Evolutionary conservation across 2,888 invertebrate species (phyloP), one percentile per base, ranked within the genome.

Genomic region (Mesopsocus fuscifrons): DNA sequence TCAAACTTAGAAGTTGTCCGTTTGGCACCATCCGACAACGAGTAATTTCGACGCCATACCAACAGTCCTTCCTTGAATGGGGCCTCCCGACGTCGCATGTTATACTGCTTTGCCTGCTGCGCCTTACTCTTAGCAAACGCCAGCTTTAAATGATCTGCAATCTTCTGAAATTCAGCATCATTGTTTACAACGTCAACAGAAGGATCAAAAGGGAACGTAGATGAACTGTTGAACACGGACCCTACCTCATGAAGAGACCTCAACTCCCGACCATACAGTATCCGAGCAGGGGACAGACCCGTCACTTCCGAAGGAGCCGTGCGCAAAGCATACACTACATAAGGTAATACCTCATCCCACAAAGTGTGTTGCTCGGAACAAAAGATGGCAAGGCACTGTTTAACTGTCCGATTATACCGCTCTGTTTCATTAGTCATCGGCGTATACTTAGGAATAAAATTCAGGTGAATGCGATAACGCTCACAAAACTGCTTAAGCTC

Each of bases 321-420:
- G 18, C 49, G 45, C 3, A 48, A 17, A 4, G 53, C 51, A 35
- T 48, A 52, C 8, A 44, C 45, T 17, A 54, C 45, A 21, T 52
- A 46, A 1, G 46, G 17, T 0, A 52, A 11, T 32, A 50, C 42
- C 11, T 30, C 4, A 26, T 52, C 50, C 53, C 53, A 52, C 3
- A 44, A 41, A 1, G 47, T 34, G 22, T 54, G 54, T 21, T 51
- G 44, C 2, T 44, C 41, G 2, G 44, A 44, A 0, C 52, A 20
- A 42, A 46, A 55, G 1, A 47, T 41, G 2, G 42, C 17, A 11
- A 50, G 44, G 50, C 51, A 50, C 0, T 49, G 50, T 17, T 52
- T 50, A 0, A 54, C 1, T 0, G 46, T 47, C 16, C 52, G 41
- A 23, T 53, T 53, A 2, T 48, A 47, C 9, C 50, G 41, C 42